Evolutionary conservation across 2,888 invertebrate species (phyloP).

Genomic region (Suillia variegata): DNA sequence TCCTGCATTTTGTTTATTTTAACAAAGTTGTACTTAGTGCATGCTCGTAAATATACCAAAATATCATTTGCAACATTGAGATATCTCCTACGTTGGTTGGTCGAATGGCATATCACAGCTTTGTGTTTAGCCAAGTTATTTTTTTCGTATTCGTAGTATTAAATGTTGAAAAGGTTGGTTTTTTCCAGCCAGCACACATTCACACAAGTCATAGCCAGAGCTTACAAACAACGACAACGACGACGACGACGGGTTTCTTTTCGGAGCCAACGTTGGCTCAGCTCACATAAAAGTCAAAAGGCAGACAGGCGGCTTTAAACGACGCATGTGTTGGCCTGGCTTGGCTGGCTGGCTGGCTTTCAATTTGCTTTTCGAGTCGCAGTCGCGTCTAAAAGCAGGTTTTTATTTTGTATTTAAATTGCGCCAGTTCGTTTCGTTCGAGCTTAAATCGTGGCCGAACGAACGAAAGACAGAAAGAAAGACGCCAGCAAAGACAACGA

Average conservation of each 20-base stretch:
- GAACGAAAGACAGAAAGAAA: too few relatives aligned
- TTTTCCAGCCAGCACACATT: not conserved
- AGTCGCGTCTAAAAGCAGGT: not conserved
- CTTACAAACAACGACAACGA: too few relatives aligned
- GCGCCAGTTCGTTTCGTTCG: not conserved
- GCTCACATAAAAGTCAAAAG: slow-evolving; percentile 3
- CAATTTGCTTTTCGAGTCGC: not conserved
- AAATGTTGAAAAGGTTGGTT: not conserved
- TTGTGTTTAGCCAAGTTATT: too few relatives aligned
- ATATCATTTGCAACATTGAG: not conserved
- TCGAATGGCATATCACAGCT: too few relatives aligned
- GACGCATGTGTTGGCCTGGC: not conserved
- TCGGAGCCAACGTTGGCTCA: too few relatives aligned
- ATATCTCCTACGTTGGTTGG: not conserved
- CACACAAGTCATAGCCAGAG: not conserved
- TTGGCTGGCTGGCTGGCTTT: not conserved
- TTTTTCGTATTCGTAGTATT: not conserved
- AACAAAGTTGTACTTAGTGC: too few relatives aligned
- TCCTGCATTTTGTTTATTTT: not conserved
- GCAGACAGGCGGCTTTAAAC: not conserved
- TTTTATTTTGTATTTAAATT: not conserved
- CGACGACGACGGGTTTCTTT: not conserved
- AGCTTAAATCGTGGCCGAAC: not conserved
- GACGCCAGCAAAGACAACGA: too few relatives aligned
- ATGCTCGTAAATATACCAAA: too few relatives aligned